Evolutionary conservation across 2,113 vertebrate species (phyloP), one percentile per base, ranked within the genome.

Genomic region (Polypterus bichir): DNA sequence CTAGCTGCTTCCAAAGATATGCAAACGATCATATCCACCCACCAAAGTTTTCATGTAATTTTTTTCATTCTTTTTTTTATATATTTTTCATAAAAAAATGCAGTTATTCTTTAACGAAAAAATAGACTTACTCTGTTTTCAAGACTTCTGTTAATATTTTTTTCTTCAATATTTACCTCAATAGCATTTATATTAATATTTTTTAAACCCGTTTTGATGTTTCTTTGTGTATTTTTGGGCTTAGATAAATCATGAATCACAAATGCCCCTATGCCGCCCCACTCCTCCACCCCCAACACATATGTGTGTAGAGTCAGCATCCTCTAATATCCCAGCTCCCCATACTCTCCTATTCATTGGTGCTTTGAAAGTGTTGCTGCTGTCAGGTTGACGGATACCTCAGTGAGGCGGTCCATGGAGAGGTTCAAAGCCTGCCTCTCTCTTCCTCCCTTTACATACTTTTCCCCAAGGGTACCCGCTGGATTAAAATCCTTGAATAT

Each of bases 401-500:
- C 49, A 70, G 71, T 4, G 46, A 57, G 46, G 46, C 62, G 62
- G 71, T 46, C 59, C 10, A 47, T 4, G 62, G 53, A 52, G 60
- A 59, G 65, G 49, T 52, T 9, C 8, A 2, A 52, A 47, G 45
- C 9, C 11, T 59, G 44, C 49, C 44, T 54, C 44, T 46, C 56
- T 46, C 48, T 11, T n/a, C 5, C 5, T 7, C 5, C 27, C 54
- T 65, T 65, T 68, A 64, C 65, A 59, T 63, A 48, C 66, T 53
- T 1, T 6, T 65, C 6, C 54, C 68, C 54, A 67, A 64, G 7
- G 7, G 66, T 71, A 65, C 59, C 59, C 59, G 9, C 44, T 7
- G 3, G 0, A 68, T 86, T 89, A 99, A 84, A 99, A 99, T 75
- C 94, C 96, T 67, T 92, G 89, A 88, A 99, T 97, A 83, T 97